Evolutionary conservation across 1,140 invertebrate genomes (phyloP).

Genomic region (Subanguina moxae): DNA sequence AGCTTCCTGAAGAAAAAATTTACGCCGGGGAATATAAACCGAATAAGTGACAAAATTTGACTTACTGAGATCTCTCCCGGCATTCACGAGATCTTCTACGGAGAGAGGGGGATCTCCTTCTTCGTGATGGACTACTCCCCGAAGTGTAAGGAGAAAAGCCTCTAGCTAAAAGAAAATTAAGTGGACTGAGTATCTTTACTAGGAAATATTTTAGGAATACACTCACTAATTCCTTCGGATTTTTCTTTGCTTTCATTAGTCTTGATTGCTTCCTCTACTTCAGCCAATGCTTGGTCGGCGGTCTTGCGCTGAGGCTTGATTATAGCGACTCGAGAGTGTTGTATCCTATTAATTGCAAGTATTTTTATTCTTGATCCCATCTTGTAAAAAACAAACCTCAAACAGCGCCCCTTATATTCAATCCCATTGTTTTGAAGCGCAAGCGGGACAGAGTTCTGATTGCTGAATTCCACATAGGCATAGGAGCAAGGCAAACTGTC

Average conservation of each 20-base stretch:
- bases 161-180: conserved; percentile 10
- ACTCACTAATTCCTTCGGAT: conserved; percentile 1
- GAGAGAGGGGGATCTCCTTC: conserved; percentile 30
- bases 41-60: no score
- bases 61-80: conserved; percentile 15
- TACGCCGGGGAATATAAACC: no score
- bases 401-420: conserved; percentile 67
- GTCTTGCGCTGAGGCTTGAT: conserved; percentile 58
- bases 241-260: conserved; percentile 35
- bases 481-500: conserved; percentile 69
- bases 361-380: conserved; percentile 8
- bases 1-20: no score
- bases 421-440: conserved; percentile 80
- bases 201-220: neutral
- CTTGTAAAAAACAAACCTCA: conserved; percentile 60
- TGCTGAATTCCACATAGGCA: conserved; percentile 86
- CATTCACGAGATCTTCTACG: conserved; percentile 15
- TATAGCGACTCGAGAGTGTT: conserved; percentile 57
- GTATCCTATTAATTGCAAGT: conserved; percentile 49
- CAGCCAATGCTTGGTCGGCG: conserved; percentile 56
- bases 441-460: conserved; percentile 79
- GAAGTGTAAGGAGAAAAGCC: neutral
- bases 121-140: neutral
- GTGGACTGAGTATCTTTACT: neutral
- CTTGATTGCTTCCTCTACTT: conserved; percentile 57